phyloP scores from a whole-genome alignment of 2,113 vertebrate genomes.

The Sclerurus mexicanus region DNA sequence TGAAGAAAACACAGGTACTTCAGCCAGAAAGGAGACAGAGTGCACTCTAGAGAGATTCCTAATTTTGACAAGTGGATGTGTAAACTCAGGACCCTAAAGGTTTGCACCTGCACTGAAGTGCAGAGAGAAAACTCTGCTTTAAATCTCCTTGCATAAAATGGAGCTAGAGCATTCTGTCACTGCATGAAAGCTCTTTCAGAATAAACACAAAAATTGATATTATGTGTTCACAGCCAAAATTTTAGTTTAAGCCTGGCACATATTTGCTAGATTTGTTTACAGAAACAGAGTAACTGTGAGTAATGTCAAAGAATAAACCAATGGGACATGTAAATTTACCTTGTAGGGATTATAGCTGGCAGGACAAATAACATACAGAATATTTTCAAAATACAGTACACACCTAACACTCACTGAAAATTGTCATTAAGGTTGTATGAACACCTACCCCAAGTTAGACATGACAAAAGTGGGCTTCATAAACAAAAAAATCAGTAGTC shows the following conservation, averaged over 20 bases:
- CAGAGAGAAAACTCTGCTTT: neutral
- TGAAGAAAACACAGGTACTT: neutral
- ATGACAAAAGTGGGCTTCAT: neutral
- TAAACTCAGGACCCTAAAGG: neutral
- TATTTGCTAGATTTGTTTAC: neutral
- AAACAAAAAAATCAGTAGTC: neutral
- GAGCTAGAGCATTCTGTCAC: neutral
- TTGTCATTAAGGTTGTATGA: neutral
- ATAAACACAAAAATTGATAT: neutral
- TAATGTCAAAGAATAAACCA: neutral
- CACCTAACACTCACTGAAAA: neutral
- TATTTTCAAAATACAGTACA: neutral
- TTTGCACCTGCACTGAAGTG: neutral
- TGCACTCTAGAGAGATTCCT: neutral
- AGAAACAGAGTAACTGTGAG: neutral
- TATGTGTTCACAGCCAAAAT: neutral
- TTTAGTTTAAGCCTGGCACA: neutral
- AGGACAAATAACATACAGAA: neutral
- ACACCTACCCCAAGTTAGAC: neutral
- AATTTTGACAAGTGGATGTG: neutral
- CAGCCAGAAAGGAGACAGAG: neutral
- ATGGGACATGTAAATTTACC: neutral
- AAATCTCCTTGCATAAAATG: neutral
- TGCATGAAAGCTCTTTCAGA: neutral
- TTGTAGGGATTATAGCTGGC: neutral